A percentile compares a stretch with the other conserved stretches of the same genome.
phyloP scores from a whole-genome alignment of 2,113 vertebrate genomes.

The Synchiropus splendidus region DNA sequence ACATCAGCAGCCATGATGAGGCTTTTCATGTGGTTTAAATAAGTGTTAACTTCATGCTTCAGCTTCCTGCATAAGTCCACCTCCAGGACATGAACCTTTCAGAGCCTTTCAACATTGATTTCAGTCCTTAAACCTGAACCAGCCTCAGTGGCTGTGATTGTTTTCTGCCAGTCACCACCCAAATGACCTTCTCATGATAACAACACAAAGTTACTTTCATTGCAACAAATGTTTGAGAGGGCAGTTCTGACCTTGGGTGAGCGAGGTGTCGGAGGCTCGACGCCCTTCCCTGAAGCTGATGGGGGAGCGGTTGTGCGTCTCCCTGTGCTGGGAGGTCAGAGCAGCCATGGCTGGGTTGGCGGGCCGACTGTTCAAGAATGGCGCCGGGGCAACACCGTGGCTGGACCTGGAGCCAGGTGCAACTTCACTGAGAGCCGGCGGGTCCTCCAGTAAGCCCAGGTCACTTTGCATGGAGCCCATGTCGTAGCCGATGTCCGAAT shows the following conservation, averaged over 20 bases:
- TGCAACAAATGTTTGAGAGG: no score
- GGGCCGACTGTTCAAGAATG: slow-evolving; percentile 75
- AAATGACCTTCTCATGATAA: no score
- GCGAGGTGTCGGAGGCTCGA: slow-evolving; percentile 90
- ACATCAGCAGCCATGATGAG: no score
- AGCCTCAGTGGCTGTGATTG: no score
- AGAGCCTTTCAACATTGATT: no score
- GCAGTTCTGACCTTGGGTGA: slow-evolving; percentile 81
- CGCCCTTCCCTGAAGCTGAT: slow-evolving; percentile 96
- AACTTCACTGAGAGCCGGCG: slow-evolving; percentile 73
- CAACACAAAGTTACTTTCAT: no score
- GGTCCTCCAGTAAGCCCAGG: slow-evolving; percentile 76
- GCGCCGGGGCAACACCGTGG: slow-evolving; percentile 47
- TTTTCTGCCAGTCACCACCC: no score
- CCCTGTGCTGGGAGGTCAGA: slow-evolving; percentile 77
- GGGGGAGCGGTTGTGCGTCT: slow-evolving; percentile 88
- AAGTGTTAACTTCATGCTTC: no score
- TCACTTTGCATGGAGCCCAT: slow-evolving; percentile 85
- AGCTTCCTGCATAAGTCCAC: no score
- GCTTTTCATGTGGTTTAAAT: no score
- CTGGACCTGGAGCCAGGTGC: slow-evolving; percentile 68
- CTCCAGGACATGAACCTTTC: no score
- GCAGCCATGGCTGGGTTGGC: slow-evolving; percentile 85
- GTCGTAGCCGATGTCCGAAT: slow-evolving; percentile 79
- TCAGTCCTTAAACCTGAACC: no score